A percentile compares a stretch with the other conserved stretches of the same genome.
phyloP scores from a whole-genome alignment of 1,140 invertebrate genomes.

The Nomia melanderi region DNA sequence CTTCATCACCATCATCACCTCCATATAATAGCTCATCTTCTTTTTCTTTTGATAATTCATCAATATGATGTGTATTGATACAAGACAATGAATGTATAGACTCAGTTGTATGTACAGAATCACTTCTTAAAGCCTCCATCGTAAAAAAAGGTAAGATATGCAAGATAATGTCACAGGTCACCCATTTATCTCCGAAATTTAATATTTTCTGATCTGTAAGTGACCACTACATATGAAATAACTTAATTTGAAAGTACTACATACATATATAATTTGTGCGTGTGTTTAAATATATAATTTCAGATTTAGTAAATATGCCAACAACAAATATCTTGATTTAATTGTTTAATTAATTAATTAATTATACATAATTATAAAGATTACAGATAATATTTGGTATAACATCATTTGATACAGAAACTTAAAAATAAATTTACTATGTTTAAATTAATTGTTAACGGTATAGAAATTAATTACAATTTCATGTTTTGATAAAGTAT shows the following conservation, averaged over 20 bases:
- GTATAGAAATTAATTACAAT: background rate
- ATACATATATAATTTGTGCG: no score
- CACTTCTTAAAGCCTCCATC: slow-evolving; percentile 73
- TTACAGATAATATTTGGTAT: slow-evolving; percentile 6
- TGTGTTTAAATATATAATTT: background rate
- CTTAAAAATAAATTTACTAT: background rate
- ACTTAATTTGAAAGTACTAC: slow-evolving; percentile 8
- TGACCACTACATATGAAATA: slow-evolving; percentile 34
- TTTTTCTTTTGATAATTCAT: slow-evolving; percentile 68
- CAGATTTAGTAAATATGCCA: background rate
- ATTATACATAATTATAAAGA: slow-evolving; percentile 3
- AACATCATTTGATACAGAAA: background rate
- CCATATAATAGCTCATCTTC: slow-evolving; percentile 70
- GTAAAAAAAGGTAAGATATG: slow-evolving; percentile 42
- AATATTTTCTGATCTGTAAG: slow-evolving; percentile 63
- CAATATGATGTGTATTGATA: slow-evolving; percentile 52
- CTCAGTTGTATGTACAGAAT: slow-evolving; percentile 64
- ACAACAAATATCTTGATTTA: background rate
- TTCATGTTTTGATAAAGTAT: background rate
- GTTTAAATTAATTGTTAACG: slow-evolving; percentile 4
- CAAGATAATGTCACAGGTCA: slow-evolving; percentile 54
- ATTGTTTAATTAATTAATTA: slow-evolving; percentile 5
- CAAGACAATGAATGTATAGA: slow-evolving; percentile 55
- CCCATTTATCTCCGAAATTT: slow-evolving; percentile 55
- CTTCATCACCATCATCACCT: slow-evolving; percentile 73